Conservation (phyloP, 2,797 vertebrate genomes). For the Fringilla coelebs region DNA sequence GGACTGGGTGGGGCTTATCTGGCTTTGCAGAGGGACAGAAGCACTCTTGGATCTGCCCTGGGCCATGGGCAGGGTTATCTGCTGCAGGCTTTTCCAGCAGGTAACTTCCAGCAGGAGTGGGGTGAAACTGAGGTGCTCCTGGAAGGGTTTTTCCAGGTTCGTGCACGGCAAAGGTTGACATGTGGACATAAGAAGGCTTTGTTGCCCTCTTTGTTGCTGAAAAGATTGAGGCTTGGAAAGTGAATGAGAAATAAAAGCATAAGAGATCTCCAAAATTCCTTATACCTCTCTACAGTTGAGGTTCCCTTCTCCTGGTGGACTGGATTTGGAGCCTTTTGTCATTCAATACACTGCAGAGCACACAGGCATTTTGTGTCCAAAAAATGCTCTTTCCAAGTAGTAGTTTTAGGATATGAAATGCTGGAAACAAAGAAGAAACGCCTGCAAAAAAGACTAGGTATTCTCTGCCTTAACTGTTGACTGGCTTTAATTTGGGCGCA, state of each 20-base stretch:
- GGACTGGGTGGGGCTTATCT: rapidly evolving
- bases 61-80: neutral
- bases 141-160: neutral
- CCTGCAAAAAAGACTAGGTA: neutral
- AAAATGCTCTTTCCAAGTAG: neutral
- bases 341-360: neutral
- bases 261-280: neutral
- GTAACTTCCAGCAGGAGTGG: neutral
- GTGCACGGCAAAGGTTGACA: neutral
- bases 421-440: neutral
- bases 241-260: neutral
- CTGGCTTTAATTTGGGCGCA: neutral
- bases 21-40: neutral
- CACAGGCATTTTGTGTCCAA: neutral
- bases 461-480: neutral
- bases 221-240: neutral
- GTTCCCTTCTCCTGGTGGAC: neutral
- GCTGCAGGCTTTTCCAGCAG: neutral
- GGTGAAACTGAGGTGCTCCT: neutral
- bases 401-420: neutral
- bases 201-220: neutral
- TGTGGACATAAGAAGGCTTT: neutral
- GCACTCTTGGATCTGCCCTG: rapidly evolving
- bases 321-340: neutral
- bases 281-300: neutral